Percentiles rank a stretch among this genome's conserved stretches.
Conservation (phyloP, 2,797 vertebrate species). For the Anisognathus igniventris region DNA sequence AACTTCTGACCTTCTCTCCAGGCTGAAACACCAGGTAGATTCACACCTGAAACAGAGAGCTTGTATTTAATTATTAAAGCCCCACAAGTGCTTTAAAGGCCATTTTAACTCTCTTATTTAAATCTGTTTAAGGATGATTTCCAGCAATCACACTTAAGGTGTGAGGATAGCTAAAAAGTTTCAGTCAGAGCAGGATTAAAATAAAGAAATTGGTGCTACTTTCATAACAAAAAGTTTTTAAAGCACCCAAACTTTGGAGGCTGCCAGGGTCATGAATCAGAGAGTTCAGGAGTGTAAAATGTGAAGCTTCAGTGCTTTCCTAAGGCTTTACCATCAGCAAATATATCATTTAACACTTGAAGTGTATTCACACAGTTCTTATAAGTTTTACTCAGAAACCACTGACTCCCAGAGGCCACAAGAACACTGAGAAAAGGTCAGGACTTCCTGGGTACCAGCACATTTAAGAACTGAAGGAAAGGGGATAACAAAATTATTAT, state of each 20-base stretch:
- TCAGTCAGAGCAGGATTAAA: background rate
- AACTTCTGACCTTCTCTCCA: conserved; percentile 76
- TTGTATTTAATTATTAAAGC: background rate
- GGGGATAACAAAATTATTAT: background rate
- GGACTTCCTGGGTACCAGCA: background rate
- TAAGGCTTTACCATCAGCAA: background rate
- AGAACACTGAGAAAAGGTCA: background rate
- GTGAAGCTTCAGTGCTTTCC: background rate
- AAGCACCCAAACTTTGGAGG: background rate
- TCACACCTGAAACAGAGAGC: conserved; percentile 35
- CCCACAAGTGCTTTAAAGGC: background rate
- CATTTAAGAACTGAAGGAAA: background rate
- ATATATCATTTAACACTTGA: background rate
- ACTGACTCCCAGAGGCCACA: background rate
- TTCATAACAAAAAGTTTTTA: background rate
- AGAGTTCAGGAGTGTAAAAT: background rate
- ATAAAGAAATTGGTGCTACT: background rate
- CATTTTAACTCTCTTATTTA: background rate
- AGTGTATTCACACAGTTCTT: background rate
- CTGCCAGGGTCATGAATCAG: background rate
- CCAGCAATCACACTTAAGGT: background rate
- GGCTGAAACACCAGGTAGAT: conserved; percentile 31
- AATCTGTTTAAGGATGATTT: background rate
- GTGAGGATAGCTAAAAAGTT: background rate
- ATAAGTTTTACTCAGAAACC: background rate